These are phyloP conservation scores for Hetaerina titia DNA, from an alignment of 2,888 invertebrate species.

Conservation along the genomic window DNA sequence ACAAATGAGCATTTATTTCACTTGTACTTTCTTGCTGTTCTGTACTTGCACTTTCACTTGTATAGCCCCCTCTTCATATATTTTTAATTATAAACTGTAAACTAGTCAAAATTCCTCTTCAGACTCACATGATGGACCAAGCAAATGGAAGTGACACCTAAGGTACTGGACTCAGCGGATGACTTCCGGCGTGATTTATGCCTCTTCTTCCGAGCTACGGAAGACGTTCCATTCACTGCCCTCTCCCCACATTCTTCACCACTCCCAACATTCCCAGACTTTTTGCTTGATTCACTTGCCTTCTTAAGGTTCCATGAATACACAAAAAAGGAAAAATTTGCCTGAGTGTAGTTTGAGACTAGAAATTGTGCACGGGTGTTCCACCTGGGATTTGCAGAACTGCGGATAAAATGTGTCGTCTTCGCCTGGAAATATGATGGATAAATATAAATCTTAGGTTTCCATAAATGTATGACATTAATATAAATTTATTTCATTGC, in stretches of 20 bases:
- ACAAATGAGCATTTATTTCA: no score
- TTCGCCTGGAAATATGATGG: constrained; percentile 76
- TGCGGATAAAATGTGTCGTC: constrained; percentile 78
- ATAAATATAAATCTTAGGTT: neutral
- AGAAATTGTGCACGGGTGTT: constrained; percentile 78
- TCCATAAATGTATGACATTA: no score
- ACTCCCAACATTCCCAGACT: constrained; percentile 25
- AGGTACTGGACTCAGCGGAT: neutral
- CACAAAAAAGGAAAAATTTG: constrained; percentile 78
- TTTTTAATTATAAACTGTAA: neutral
- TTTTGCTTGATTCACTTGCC: constrained; percentile 12
- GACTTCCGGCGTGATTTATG: constrained; percentile 36
- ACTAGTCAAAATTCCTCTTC: no score
- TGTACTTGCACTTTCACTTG: neutral
- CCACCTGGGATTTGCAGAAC: constrained; percentile 78
- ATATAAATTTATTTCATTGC: no score
- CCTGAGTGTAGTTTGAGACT: constrained; percentile 78
- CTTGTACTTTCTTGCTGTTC: neutral
- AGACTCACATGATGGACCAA: constrained; percentile 37
- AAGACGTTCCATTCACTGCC: neutral
- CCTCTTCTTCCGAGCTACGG: constrained; percentile 25
- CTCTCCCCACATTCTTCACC: constrained; percentile 76
- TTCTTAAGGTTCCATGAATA: constrained; percentile 78
- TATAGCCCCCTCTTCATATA: neutral
- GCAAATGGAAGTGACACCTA: constrained; percentile 47